phyloP scores from a whole-genome alignment of 1,140 invertebrate species.

The Lucilia cuprina region DNA sequence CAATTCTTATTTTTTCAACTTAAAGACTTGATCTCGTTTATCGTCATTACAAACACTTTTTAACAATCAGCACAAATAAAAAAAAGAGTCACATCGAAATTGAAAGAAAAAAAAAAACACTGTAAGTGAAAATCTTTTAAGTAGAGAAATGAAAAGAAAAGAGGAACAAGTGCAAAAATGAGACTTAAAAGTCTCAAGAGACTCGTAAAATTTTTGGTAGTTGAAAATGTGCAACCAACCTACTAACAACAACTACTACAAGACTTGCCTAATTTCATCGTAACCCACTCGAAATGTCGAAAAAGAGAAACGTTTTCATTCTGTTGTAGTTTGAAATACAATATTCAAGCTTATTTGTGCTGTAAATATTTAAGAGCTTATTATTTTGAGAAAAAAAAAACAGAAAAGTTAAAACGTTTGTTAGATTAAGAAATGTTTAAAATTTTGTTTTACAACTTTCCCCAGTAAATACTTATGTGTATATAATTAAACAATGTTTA shows the following conservation, averaged over 20 bases:
- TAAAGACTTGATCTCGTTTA: constrained; percentile 31
- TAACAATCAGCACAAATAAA: constrained; percentile 29
- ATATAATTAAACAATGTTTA: too few relatives aligned
- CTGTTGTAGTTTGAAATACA: too few relatives aligned
- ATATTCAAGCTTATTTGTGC: too few relatives aligned
- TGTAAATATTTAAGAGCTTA: too few relatives aligned
- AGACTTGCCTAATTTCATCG: background rate
- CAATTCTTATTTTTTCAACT: constrained; percentile 22
- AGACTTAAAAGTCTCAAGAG: constrained; percentile 26
- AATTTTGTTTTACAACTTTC: too few relatives aligned
- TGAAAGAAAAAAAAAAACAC: background rate
- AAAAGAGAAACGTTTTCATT: background rate
- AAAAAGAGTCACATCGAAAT: background rate
- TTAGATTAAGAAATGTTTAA: too few relatives aligned
- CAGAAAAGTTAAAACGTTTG: too few relatives aligned
- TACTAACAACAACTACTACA: background rate
- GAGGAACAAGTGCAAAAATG: background rate
- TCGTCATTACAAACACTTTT: constrained; percentile 24
- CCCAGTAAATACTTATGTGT: too few relatives aligned
- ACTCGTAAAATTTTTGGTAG: constrained; percentile 25
- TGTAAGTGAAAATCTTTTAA: background rate
- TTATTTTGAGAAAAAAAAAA: too few relatives aligned
- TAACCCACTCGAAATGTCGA: background rate
- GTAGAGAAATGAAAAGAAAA: background rate
- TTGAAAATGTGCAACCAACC: background rate